Evolutionary conservation across 2,797 vertebrate genomes (phyloP).

Genomic region (Ispidina lecontei): DNA sequence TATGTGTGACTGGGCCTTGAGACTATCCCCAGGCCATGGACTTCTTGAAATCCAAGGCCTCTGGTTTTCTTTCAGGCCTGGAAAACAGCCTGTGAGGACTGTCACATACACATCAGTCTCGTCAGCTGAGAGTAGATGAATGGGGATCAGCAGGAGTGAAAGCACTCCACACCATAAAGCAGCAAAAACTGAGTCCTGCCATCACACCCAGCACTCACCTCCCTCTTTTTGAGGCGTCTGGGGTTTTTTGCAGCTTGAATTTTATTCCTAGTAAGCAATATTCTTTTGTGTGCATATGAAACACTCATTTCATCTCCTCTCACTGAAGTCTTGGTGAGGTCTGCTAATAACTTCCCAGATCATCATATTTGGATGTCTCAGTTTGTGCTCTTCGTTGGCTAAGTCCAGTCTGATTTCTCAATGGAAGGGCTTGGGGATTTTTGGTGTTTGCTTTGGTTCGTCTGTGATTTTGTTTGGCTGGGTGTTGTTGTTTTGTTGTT

Average conservation of each 20-base stretch:
- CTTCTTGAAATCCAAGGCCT: not conserved
- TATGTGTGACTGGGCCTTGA: not conserved
- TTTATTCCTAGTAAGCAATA: not conserved
- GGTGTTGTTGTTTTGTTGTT: no score
- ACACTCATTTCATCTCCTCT: not conserved
- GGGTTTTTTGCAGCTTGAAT: not conserved
- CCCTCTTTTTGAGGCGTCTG: not conserved
- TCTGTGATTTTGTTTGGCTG: no score
- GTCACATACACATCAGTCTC: not conserved
- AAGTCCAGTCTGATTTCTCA: not conserved
- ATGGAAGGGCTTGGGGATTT: not conserved
- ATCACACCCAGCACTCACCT: not conserved
- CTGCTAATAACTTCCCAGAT: not conserved
- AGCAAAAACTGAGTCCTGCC: not conserved
- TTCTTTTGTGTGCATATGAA: not conserved
- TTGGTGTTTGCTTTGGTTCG: no score
- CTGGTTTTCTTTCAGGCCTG: not conserved
- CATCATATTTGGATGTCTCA: not conserved
- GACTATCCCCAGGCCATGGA: not conserved
- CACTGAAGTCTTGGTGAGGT: not conserved
- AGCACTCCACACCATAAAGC: not conserved
- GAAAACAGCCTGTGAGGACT: not conserved
- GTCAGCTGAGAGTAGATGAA: slow-evolving; percentile 4
- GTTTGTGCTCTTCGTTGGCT: not conserved
- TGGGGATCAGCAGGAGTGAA: slow-evolving; percentile 15